Percentiles rank a stretch among this genome's conserved stretches.
phyloP scores from a whole-genome alignment of 2,113 vertebrate species.

The Lipotes vexillifer region DNA sequence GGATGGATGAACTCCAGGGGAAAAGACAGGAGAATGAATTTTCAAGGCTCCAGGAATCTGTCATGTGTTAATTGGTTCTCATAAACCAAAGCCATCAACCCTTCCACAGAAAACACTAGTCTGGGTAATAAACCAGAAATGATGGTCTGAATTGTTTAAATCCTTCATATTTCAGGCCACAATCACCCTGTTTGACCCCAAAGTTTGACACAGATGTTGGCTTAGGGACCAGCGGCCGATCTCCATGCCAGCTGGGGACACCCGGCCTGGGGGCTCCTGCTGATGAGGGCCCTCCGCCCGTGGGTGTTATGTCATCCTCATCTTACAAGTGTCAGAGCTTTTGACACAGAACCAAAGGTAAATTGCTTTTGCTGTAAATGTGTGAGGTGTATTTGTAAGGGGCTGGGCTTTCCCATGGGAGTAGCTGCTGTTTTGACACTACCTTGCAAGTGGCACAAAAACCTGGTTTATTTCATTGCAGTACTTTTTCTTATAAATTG shows the following conservation, averaged over 20 bases:
- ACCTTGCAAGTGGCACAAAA: neutral
- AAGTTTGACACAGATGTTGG: neutral
- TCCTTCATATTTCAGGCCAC: slow-evolving; percentile 53
- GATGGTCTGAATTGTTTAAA: slow-evolving; percentile 25
- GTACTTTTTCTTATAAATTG: neutral
- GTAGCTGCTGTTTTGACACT: neutral
- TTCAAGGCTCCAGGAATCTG: slow-evolving; percentile 33
- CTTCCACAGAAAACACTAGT: slow-evolving; percentile 43
- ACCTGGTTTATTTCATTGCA: neutral
- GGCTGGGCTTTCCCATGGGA: neutral
- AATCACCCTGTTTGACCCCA: slow-evolving; percentile 34
- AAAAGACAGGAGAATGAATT: neutral
- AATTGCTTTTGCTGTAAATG: neutral
- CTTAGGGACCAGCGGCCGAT: neutral
- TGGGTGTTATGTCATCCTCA: accelerated
- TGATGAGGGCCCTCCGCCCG: accelerated
- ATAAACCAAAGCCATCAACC: slow-evolving; percentile 47
- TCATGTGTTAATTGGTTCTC: slow-evolving; percentile 26
- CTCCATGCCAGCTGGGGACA: neutral
- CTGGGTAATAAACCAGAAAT: slow-evolving; percentile 39
- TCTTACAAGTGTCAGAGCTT: neutral
- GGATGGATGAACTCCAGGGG: too few species aligned
- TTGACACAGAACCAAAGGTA: neutral
- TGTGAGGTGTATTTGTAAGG: neutral
- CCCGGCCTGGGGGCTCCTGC: accelerated